Evolutionary conservation across 2,888 invertebrate genomes (phyloP).

Genomic region (Dryococelus australis): DNA sequence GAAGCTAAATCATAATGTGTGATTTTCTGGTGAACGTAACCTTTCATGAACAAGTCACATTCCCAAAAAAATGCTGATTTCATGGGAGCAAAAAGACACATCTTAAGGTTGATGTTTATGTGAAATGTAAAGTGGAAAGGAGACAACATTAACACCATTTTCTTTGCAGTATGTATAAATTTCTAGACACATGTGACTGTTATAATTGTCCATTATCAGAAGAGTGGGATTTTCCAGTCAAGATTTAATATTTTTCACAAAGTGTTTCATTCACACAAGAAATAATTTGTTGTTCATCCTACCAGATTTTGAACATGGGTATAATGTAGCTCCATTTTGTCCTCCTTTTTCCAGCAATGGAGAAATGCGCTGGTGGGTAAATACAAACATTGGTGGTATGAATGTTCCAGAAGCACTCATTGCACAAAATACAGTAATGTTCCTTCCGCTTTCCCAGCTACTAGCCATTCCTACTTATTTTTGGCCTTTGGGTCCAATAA

Average conservation of each 20-base stretch:
- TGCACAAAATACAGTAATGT: slow-evolving; percentile 57
- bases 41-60: slow-evolving; percentile 33
- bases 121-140: slow-evolving; percentile 40
- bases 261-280: slow-evolving; percentile 37
- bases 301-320: slow-evolving; percentile 51
- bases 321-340: slow-evolving; percentile 55
- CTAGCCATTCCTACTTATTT: slow-evolving; percentile 41
- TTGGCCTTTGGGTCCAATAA: slow-evolving; percentile 25
- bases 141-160: slow-evolving; percentile 37
- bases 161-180: slow-evolving; percentile 30
- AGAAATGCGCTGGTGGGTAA: slow-evolving; percentile 53
- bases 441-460: slow-evolving; percentile 56
- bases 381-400: slow-evolving; percentile 60
- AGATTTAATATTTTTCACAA: slow-evolving; percentile 22
- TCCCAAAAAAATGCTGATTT: slow-evolving; percentile 33
- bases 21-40: slow-evolving; percentile 24
- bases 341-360: slow-evolving; percentile 56
- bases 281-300: slow-evolving; percentile 35
- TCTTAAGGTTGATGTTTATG: slow-evolving; percentile 43
- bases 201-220: slow-evolving; percentile 40
- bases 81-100: slow-evolving; percentile 37
- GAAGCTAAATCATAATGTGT: slow-evolving; percentile 24
- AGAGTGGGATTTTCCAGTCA: slow-evolving; percentile 33
- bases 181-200: slow-evolving; percentile 32
- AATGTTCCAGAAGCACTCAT: slow-evolving; percentile 56